Base-by-base conservation (phyloP, 2,888 invertebrate species). In the Chymomyza procnemis region DNA sequence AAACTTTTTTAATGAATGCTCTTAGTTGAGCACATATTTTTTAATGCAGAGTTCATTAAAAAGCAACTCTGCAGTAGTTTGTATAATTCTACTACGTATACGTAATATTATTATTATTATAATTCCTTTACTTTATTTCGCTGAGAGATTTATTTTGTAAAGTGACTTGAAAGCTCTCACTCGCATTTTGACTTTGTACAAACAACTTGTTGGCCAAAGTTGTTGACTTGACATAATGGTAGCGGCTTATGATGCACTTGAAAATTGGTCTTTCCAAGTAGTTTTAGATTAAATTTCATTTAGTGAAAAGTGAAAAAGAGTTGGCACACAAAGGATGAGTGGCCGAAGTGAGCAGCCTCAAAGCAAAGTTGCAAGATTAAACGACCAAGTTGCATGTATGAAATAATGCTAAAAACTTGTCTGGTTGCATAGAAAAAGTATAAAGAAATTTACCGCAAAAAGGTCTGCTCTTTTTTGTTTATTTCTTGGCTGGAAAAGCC, bases 1-100 rank as follows among this genome's bases (percentile, higher is more conserved):
- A 81, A 84, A 84, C 80, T 87, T 84, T 83, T 85, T 83, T 87
- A 87, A 84, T 84, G 84, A 84, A 87, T 84, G 84, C 88, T 85
- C 84, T 85, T 75, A 85, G 85, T 84, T 80, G 72, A 66, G 79
- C 75, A 80, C 79, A 87, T 80, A 87, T 87, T 87, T 87, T n/a
- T 82, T 83, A 79, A 79, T 87, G 80, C 80, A 78, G 69, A 83
- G 80, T 83, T 83, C 87, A 83, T 83, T 83, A 83, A 83, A 83
- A 83, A 74, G 74, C 83, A 78, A 85, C 83, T 83, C 26, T 26
- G 6, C 1, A 26, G 82, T 67, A 50, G 64, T 69, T 73, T 18
- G 58, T 62, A 66, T 67, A 46, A 64, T 61, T 65, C 8, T 56
- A 46, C 21, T 58, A n/a, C n/a, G n/a, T 26, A 26, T 26, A 26